Conservation (phyloP, 2,888 invertebrate species). For the Netelia virgata region DNA sequence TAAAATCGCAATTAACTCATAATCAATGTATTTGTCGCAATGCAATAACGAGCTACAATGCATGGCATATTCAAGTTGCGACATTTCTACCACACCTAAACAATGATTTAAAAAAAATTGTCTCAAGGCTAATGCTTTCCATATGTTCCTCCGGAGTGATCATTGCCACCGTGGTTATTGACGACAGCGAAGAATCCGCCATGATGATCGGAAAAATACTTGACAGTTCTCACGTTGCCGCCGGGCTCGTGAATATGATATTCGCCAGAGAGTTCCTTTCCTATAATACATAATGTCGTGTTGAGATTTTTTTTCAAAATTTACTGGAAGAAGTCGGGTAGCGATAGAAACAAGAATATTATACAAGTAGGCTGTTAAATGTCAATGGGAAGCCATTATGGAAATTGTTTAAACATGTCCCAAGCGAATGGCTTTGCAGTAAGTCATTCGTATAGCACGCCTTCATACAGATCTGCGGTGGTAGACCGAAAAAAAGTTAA, state of each 20-base stretch:
- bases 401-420: background rate
- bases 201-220: slow-evolving; percentile 81
- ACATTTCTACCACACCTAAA: background rate
- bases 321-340: background rate
- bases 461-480: background rate
- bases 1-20: too few species aligned
- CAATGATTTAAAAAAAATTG: background rate
- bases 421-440: background rate
- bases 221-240: slow-evolving; percentile 78
- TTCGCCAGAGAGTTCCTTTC: slow-evolving; percentile 78
- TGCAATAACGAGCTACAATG: background rate
- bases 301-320: slow-evolving; percentile 17
- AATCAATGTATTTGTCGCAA: background rate
- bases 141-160: slow-evolving; percentile 75
- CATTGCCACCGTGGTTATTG: slow-evolving; percentile 77
- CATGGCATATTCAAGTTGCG: background rate
- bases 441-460: background rate
- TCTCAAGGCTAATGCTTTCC: slow-evolving; percentile 39
- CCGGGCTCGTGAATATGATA: slow-evolving; percentile 83
- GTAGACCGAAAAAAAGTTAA: slow-evolving; percentile 17
- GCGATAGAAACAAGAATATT: background rate
- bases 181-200: slow-evolving; percentile 82
- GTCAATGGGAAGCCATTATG: background rate
- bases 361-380: background rate
- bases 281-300: slow-evolving; percentile 59